Base-by-base conservation (phyloP, 2,888 invertebrate species). In the Deroplatys truncata region DNA sequence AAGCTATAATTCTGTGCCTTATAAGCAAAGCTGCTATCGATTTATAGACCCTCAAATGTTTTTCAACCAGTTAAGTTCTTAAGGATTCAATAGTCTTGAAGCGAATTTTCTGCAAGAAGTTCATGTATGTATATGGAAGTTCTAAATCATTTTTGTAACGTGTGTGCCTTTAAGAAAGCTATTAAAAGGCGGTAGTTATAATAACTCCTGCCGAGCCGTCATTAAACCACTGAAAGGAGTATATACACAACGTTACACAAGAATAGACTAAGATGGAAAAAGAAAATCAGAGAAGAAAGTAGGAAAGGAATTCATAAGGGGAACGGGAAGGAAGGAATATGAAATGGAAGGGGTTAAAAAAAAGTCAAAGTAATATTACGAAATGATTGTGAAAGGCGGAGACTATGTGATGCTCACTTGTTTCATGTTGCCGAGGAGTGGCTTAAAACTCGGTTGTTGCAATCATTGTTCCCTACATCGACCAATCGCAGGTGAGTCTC, bases 361-460 rank as follows among this genome's bases (percentile, higher is more conserved):
- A 72, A 72, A 72, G 56, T 72, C 56, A 4, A 72, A 72, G 56
- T 72, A 72, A 72, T 72, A 72, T 72, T 72, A 72, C 7, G 56
- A 72, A 72, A 72, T 25, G 56, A 72, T 72, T 72, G 56, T 82
- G 82, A 82, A 35, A 87, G 87, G 87, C 87, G 87, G 87, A 82
- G 85, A 85, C 85, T 49, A 72, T 85, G 29, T 10, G 29, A 85
- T 86, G 28, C 86, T 29, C 15, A 82, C 28, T 43, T 29, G 86
- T 86, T 86, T 86, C 86, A 86, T 82, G 87, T 84, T 84, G 56
- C 31, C 88, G 82, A 90, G 90, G 90, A 90, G 90, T 90, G 90
- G 90, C 90, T 86, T 88, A 88, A 90, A 83, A 90, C 83, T 85
- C 82, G 88, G 90, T 88, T 88, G 86, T 90, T 86, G 87, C 82